A percentile compares a stretch with the other conserved stretches of the same genome.
Conservation (phyloP, 1,140 invertebrate species). For the Leptonema lineaticorne region DNA sequence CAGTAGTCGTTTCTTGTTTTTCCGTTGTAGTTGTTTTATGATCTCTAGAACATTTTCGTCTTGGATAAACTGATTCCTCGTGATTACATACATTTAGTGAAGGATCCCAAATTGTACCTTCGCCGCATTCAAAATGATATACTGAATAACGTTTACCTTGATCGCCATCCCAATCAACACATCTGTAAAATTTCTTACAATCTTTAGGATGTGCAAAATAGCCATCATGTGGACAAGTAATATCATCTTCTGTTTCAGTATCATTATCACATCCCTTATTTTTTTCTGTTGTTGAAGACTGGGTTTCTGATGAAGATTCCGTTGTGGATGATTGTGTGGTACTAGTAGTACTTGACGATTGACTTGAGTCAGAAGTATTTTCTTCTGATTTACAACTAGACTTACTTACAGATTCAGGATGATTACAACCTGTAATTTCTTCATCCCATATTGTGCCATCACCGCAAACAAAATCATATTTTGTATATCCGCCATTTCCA, state of each 20-base stretch:
- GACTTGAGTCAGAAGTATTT: neutral
- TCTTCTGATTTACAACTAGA: neutral
- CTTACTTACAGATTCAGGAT: constrained; percentile 14
- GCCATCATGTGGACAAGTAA: constrained; percentile 58
- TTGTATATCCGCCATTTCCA: constrained; percentile 58
- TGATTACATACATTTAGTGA: constrained; percentile 57
- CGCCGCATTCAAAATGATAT: constrained; percentile 63
- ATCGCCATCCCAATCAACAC: constrained; percentile 66
- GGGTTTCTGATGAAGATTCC: neutral
- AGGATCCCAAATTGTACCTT: constrained; percentile 64
- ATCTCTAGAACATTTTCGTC: constrained; percentile 47
- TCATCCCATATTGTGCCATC: constrained; percentile 60
- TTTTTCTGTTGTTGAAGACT: constrained; percentile 39
- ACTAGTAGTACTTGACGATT: neutral
- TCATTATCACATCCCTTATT: constrained; percentile 35
- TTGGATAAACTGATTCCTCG: constrained; percentile 54
- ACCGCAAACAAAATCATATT: constrained; percentile 62
- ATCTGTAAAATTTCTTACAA: constrained; percentile 73
- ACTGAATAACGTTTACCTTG: constrained; percentile 59
- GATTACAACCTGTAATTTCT: constrained; percentile 47
- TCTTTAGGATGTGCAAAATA: constrained; percentile 66
- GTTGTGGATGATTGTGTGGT: constrained; percentile 15
- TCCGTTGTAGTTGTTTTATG: constrained; percentile 15
- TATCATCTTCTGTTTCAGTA: constrained; percentile 34
- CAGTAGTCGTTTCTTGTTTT: constrained; percentile 34